Conservation (phyloP, 2,797 vertebrate species). For the Oceanodroma leucorhoa region DNA sequence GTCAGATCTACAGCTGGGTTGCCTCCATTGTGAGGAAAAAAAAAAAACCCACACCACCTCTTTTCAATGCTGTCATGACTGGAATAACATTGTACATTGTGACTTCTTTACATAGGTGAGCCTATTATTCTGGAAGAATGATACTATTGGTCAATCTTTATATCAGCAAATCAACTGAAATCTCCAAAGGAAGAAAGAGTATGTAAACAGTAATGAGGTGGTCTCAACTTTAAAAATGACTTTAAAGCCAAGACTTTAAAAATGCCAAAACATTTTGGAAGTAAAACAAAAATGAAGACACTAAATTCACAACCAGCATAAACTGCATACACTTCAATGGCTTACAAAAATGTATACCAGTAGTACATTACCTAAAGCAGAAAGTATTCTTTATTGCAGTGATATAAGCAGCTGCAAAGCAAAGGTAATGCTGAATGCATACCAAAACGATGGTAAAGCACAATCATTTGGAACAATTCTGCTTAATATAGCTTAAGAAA, state of each 20-base stretch:
- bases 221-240: background rate
- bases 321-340: background rate
- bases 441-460: background rate
- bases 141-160: background rate
- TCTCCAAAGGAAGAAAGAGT: background rate
- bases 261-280: background rate
- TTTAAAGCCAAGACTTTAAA: background rate
- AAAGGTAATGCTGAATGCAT: background rate
- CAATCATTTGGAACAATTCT: background rate
- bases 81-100: background rate
- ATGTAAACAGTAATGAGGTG: background rate
- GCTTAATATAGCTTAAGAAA: background rate
- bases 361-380: background rate
- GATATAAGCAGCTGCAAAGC: background rate
- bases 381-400: background rate
- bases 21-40: background rate
- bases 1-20: background rate
- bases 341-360: background rate
- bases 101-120: background rate
- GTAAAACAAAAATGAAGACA: background rate
- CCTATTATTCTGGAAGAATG: background rate
- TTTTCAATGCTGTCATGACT: background rate
- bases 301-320: background rate
- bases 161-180: background rate
- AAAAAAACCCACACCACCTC: background rate